Evolutionary conservation across 1,140 invertebrate species (phyloP).

Genomic region (Hylyphantes graminicola): DNA sequence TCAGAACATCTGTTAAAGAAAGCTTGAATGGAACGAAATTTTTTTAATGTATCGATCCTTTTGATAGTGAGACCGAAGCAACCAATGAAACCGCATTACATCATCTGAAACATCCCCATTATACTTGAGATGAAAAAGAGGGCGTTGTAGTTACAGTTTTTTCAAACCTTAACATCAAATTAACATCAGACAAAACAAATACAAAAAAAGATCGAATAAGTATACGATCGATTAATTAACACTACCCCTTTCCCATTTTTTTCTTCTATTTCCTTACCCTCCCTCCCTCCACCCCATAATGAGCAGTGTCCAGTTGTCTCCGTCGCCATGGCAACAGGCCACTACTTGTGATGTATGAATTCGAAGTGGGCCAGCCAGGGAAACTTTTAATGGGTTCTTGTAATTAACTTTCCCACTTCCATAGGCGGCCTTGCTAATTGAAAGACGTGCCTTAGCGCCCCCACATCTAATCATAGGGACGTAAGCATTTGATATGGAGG

Average conservation of each 20-base stretch:
- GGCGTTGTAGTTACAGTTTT: no score
- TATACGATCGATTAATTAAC: not conserved
- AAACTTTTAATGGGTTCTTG: constrained; percentile 47
- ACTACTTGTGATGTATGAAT: constrained; percentile 47
- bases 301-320: constrained; percentile 46
- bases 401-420: constrained; percentile 50
- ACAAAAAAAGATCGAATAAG: no score
- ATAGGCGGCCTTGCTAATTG: constrained; percentile 46
- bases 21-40: no score
- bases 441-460: constrained; percentile 38
- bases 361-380: constrained; percentile 24
- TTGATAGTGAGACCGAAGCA: no score
- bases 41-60: no score
- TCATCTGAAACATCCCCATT: no score
- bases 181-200: no score
- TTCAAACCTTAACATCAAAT: no score
- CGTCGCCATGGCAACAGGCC: constrained; percentile 23
- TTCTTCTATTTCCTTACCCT: not conserved
- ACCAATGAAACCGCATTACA: no score
- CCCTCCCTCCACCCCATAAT: constrained; percentile 9
- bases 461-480: constrained; percentile 24
- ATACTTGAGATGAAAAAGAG: no score
- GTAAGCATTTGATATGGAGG: constrained; percentile 20
- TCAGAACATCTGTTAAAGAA: no score
- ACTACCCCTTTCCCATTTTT: not conserved